Conservation (phyloP, 2,888 invertebrate species). For the Candidula unifasciata region DNA sequence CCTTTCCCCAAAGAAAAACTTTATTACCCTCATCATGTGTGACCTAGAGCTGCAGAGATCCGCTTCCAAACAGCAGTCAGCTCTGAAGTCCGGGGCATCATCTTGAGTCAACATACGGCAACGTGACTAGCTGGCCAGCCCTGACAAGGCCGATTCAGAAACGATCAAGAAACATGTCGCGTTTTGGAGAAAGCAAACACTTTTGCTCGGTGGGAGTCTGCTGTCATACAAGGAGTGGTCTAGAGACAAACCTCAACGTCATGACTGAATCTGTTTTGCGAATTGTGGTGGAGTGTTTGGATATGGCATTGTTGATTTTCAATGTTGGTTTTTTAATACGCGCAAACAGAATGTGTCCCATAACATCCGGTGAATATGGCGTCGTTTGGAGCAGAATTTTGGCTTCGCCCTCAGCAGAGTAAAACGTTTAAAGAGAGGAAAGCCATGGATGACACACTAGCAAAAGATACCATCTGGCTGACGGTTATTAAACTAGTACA, state of each 20-base stretch:
- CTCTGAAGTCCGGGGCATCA: background rate
- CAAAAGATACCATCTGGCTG: too few relatives aligned
- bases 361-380: slow-evolving; percentile 49
- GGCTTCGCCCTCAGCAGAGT: slow-evolving; percentile 37
- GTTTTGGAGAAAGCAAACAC: slow-evolving; percentile 48
- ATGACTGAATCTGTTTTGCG: slow-evolving; percentile 45
- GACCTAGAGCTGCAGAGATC: background rate
- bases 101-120: slow-evolving; percentile 41
- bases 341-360: slow-evolving; percentile 44
- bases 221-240: slow-evolving; percentile 16
- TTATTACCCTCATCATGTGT: too few relatives aligned
- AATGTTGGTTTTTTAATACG: slow-evolving; percentile 44
- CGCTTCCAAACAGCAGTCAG: slow-evolving; percentile 10
- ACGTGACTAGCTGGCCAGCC: slow-evolving; percentile 43
- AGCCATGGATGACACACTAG: too few relatives aligned
- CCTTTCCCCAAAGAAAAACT: too few relatives aligned
- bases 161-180: slow-evolving; percentile 48
- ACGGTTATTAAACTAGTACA: too few relatives aligned
- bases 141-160: slow-evolving; percentile 36
- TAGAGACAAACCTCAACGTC: slow-evolving; percentile 27
- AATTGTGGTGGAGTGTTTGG: slow-evolving; percentile 41
- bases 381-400: slow-evolving; percentile 21
- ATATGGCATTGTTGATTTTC: slow-evolving; percentile 40
- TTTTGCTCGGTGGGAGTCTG: background rate
- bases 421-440: too few relatives aligned